Base-by-base conservation (phyloP, 2,888 invertebrate species). In the Drosophila cognata region DNA sequence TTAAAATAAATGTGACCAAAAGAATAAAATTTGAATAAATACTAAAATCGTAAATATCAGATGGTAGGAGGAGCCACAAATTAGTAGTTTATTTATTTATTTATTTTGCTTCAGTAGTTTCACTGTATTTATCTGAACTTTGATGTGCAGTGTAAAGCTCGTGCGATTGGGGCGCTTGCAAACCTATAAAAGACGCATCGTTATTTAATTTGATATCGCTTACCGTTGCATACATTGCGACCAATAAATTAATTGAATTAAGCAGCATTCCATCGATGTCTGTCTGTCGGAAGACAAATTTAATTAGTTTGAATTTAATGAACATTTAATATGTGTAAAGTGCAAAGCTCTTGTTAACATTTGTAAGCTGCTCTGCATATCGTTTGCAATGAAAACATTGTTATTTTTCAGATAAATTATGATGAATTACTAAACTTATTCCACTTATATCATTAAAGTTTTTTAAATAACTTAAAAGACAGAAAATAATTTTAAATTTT, bases 171-270 rank as follows among this genome's bases (percentile, higher is more conserved):
- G 8, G 29, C 25, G n/a, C 21, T 51, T 56, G 7, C 11, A 38
- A 58, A n/a, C 28, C 60, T 60, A 31, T 29, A 28, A 72, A 66
- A 82, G 81, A 82, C 60, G 77, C 68, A 81, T 75, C 64, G 71
- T 10, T 77, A 81, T 81, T 84, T 82, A 77, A 85, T 84, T 79
- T 63, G 51, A 81, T 77, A 64, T 74, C 51, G 72, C 71, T 82
- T 72, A 57, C 70, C 48, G 31, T 43, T 31, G 33, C 11, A 33
- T 11, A 33, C 35, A 52, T 61, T 73, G 62, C 41, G 52, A 65
- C 59, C 71, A 72, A 74, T 71, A 62, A 82, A 83, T 80, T 79
- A 82, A 84, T 85, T 79, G 60, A 79, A 79, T 81, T 74, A 82
- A 69, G 25, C 38, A 35, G 71, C 48, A 25, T 31, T 61, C 52